Percentiles rank a stretch among this genome's conserved stretches.
Conservation (phyloP, 2,113 vertebrate species). For the Daphoenositta chrysoptera region DNA sequence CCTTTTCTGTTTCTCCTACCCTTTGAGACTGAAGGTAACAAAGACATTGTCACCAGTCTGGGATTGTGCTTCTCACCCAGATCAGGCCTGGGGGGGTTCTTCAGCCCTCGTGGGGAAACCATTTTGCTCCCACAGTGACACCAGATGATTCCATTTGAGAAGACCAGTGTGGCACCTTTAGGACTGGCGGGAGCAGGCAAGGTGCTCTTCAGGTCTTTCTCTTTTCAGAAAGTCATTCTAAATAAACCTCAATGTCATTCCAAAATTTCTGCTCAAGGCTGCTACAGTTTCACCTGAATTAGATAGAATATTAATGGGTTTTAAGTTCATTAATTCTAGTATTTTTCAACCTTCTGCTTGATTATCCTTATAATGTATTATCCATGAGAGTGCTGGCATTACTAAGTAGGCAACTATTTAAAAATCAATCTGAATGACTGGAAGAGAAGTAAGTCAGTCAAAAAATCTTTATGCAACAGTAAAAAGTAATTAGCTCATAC, state of each 20-base stretch:
- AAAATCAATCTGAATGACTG: neutral
- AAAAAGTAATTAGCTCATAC: neutral
- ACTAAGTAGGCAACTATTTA: neutral
- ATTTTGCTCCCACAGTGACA: neutral
- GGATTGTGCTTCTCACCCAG: neutral
- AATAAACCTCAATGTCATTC: neutral
- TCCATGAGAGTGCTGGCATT: neutral
- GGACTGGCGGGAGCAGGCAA: neutral
- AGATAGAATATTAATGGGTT: neutral
- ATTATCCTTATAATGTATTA: neutral
- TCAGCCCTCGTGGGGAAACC: accelerated
- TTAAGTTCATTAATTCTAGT: neutral
- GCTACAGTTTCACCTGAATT: neutral
- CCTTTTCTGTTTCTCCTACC: neutral
- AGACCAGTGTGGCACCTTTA: neutral
- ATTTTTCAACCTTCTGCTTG: neutral
- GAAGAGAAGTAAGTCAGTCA: neutral
- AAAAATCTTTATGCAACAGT: neutral
- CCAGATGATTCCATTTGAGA: neutral
- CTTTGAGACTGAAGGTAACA: neutral
- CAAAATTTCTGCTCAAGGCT: neutral
- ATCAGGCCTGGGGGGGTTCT: too few species aligned
- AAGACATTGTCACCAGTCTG: neutral
- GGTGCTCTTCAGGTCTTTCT: neutral
- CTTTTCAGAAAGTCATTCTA: neutral